phyloP scores from a whole-genome alignment of 2,888 invertebrate genomes.

The Rhyacophila evoluta region DNA sequence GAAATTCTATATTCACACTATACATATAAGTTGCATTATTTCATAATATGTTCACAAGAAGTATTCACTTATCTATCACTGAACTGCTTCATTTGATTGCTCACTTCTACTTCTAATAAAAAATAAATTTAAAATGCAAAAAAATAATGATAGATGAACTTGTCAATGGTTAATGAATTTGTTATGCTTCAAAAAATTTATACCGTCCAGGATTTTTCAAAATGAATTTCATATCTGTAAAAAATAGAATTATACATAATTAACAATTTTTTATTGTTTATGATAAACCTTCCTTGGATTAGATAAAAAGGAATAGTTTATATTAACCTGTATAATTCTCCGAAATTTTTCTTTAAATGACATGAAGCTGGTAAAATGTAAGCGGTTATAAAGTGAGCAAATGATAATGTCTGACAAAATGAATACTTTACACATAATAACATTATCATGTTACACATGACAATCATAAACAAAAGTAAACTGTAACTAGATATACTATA shows the following conservation, averaged over 20 bases:
- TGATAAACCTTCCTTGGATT: too few species aligned
- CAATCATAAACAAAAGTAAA: conserved; percentile 27
- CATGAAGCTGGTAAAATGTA: background rate
- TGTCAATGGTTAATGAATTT: too few species aligned
- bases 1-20: too few species aligned
- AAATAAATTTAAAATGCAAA: too few species aligned
- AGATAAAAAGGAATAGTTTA: background rate
- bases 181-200: background rate
- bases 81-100: too few species aligned
- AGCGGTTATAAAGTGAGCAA: background rate
- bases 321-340: conserved; percentile 34
- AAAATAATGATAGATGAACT: too few species aligned
- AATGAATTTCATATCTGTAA: background rate
- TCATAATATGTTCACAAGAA: too few species aligned
- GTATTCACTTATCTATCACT: too few species aligned
- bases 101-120: too few species aligned
- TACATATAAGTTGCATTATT: too few species aligned
- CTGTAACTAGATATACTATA: background rate
- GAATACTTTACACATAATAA: conserved; percentile 11
- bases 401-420: background rate
- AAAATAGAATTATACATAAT: background rate
- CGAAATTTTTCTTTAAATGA: conserved; percentile 35
- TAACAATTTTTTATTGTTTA: too few species aligned
- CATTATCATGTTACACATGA: conserved; percentile 36
- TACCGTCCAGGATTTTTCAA: background rate